Conservation (phyloP, 2,888 invertebrate genomes). For the Yponomeuta plumbellus region DNA sequence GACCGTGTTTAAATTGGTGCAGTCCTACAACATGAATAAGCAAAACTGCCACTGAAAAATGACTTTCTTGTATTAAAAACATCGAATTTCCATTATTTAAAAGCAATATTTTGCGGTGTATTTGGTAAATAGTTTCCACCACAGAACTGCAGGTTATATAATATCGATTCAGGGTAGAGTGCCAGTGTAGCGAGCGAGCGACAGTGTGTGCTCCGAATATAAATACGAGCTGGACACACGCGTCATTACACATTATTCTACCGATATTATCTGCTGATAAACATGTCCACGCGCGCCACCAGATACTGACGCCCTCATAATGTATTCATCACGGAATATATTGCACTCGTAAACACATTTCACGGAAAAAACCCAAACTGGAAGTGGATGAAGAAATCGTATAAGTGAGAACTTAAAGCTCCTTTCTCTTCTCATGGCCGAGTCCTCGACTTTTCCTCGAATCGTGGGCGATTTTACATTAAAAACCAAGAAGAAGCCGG, state of each 20-base stretch:
- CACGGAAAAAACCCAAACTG: neutral
- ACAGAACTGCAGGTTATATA: too few species aligned
- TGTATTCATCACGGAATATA: slow-evolving; percentile 18
- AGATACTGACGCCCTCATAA: slow-evolving; percentile 13
- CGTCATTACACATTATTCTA: slow-evolving; percentile 35
- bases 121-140: too few species aligned
- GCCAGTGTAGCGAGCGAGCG: neutral
- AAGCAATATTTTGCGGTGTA: too few species aligned
- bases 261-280: slow-evolving; percentile 38
- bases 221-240: neutral
- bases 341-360: slow-evolving; percentile 2
- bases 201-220: neutral
- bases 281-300: slow-evolving; percentile 32
- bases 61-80: too few species aligned
- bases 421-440: neutral
- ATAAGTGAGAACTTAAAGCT: neutral
- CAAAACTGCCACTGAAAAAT: slow-evolving; percentile 1
- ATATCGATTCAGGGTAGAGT: neutral
- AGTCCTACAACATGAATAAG: slow-evolving; percentile 31
- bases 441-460: neutral
- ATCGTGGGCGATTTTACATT: neutral
- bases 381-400: neutral
- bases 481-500: slow-evolving; percentile 34
- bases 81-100: too few species aligned
- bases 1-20: slow-evolving; percentile 67